phyloP scores from a whole-genome alignment of 1,140 invertebrate species.

The Scylla paramamosain region DNA sequence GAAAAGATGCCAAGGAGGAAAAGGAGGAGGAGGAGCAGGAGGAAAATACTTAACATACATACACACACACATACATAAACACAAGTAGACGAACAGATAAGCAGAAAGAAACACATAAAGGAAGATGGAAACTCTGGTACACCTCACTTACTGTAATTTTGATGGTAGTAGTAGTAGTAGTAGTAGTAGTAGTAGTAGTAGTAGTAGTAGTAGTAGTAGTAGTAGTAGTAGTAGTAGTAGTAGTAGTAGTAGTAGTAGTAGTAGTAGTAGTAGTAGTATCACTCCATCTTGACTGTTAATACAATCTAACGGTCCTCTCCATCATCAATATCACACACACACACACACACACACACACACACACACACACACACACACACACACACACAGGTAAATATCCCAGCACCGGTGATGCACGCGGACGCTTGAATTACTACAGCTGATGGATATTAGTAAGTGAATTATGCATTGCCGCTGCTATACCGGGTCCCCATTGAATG shows the following conservation, averaged over 20 bases:
- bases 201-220: not conserved
- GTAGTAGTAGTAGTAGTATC: not conserved
- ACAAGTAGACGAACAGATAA: too few relatives aligned
- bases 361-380: constrained; percentile 19
- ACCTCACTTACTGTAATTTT: too few relatives aligned
- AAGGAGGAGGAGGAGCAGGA: too few relatives aligned
- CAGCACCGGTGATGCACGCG: not conserved
- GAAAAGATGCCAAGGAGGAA: too few relatives aligned
- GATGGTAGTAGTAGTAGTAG: not conserved
- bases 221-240: not conserved
- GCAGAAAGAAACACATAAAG: too few relatives aligned
- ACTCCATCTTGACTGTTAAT: not conserved
- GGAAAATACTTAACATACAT: too few relatives aligned
- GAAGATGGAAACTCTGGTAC: too few relatives aligned
- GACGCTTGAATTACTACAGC: not conserved
- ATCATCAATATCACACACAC: too few relatives aligned
- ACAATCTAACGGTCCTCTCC: not conserved
- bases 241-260: not conserved
- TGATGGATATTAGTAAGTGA: constrained; percentile 14
- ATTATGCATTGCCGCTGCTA: not conserved
- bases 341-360: constrained; percentile 8
- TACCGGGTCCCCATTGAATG: not conserved
- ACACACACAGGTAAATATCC: constrained; percentile 14
- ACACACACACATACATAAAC: too few relatives aligned
- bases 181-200: not conserved